These are phyloP conservation scores for Cryptocheilus praepositus DNA, from an alignment of 2,888 invertebrate genomes.

Conservation along the genomic window DNA sequence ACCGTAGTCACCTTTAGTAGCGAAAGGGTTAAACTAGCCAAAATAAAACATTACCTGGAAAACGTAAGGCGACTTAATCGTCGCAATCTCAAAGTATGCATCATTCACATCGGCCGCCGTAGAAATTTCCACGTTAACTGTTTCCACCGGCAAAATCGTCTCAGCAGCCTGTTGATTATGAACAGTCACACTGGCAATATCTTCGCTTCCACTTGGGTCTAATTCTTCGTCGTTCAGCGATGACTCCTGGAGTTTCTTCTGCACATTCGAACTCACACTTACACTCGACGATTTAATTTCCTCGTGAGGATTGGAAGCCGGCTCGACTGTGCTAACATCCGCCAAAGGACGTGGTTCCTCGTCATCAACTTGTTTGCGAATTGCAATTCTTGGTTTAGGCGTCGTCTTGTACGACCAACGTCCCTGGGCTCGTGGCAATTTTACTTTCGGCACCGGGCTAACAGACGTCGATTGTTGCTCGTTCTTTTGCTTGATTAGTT, in stretches of 20 bases:
- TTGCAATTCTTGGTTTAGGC: constrained; percentile 89
- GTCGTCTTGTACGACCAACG: constrained; percentile 95
- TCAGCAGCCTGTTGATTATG: constrained; percentile 65
- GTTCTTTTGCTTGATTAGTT: constrained; percentile 46
- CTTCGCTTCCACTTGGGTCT: constrained; percentile 83
- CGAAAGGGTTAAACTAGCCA: no score
- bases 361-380: constrained; percentile 80
- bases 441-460: constrained; percentile 86
- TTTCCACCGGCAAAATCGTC: constrained; percentile 82
- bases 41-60: constrained; percentile 94
- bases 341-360: constrained; percentile 59
- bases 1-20: no score
- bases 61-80: constrained; percentile 91
- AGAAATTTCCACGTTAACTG: constrained; percentile 91
- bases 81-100: constrained; percentile 92
- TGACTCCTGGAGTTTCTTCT: constrained; percentile 63
- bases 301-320: neutral
- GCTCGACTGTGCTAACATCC: constrained; percentile 49
- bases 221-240: constrained; percentile 76
- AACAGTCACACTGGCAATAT: constrained; percentile 64
- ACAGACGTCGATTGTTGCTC: constrained; percentile 67
- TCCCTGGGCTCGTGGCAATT: constrained; percentile 87
- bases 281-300: constrained; percentile 64
- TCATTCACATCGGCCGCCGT: constrained; percentile 91
- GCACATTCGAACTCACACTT: constrained; percentile 40